Conservation (phyloP, 2,797 vertebrate genomes). For the Peromyscus nudipes region DNA sequence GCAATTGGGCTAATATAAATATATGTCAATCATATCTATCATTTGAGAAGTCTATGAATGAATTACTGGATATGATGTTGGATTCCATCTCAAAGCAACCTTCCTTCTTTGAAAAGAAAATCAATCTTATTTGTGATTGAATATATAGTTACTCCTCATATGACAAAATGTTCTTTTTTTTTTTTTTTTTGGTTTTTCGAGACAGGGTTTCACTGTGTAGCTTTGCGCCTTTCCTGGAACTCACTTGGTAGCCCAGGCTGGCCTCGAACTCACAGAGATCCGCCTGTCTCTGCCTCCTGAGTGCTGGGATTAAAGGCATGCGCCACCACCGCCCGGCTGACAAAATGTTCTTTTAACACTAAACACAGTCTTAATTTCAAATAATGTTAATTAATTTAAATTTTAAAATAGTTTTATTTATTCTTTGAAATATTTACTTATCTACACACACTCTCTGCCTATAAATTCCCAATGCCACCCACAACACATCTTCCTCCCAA, state of each 20-base stretch:
- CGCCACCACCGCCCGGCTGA: no score
- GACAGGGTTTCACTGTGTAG: no score
- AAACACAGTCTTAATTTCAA: neutral
- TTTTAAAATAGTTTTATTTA: neutral
- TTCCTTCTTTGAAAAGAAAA: neutral
- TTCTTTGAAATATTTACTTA: neutral
- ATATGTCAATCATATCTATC: neutral
- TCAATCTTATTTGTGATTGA: neutral
- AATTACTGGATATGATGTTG: neutral
- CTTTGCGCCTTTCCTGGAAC: no score
- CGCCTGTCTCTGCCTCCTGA: no score
- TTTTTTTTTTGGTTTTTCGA: no score
- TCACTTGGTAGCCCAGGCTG: no score
- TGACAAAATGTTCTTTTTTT: neutral
- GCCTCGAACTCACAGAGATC: no score
- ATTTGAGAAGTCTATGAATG: neutral
- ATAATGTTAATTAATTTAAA: neutral
- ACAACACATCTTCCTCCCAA: neutral
- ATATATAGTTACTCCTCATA: neutral
- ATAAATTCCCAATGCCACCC: neutral
- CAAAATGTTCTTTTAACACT: constrained; percentile 4
- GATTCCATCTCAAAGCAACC: neutral
- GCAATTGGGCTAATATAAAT: neutral
- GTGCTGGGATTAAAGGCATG: no score
- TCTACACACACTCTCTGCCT: neutral